phyloP scores from a whole-genome alignment of 2,888 invertebrate genomes.

The Phorcus lineatus region DNA sequence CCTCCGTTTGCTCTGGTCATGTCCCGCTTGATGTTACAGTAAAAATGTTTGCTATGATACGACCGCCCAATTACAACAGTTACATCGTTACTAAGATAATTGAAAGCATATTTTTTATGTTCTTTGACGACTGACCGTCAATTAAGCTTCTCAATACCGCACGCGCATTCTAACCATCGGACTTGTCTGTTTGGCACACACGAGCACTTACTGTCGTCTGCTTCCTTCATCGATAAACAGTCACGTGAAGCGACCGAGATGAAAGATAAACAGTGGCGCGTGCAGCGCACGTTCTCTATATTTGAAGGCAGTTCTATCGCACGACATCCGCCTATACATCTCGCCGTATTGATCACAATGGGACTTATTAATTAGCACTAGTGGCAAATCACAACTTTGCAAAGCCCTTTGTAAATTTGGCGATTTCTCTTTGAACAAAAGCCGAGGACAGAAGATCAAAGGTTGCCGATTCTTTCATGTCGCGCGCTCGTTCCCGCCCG shows the following conservation, averaged over 20 bases:
- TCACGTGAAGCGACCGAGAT: not conserved
- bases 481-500: not conserved
- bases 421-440: constrained; percentile 23
- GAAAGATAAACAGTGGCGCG: constrained; percentile 26
- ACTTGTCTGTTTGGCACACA: not conserved
- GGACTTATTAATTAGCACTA: constrained; percentile 18
- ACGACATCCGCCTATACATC: not conserved
- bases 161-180: not conserved
- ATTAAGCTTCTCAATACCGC: not conserved
- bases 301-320: not conserved
- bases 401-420: constrained; percentile 27
- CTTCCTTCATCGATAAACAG: constrained; percentile 14
- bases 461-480: constrained; percentile 16
- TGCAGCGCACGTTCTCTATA: constrained; percentile 8
- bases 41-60: not conserved
- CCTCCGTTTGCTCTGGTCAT: not conserved
- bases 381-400: constrained; percentile 19
- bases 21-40: not conserved
- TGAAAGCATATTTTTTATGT: not conserved
- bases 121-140: not conserved
- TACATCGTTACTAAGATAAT: constrained; percentile 1
- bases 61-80: not conserved
- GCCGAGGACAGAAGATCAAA: constrained; percentile 18
- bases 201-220: not conserved
- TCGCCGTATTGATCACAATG: constrained; percentile 14